Evolutionary conservation across 2,888 invertebrate species (phyloP).

Genomic region (Electrophaes corylata): DNA sequence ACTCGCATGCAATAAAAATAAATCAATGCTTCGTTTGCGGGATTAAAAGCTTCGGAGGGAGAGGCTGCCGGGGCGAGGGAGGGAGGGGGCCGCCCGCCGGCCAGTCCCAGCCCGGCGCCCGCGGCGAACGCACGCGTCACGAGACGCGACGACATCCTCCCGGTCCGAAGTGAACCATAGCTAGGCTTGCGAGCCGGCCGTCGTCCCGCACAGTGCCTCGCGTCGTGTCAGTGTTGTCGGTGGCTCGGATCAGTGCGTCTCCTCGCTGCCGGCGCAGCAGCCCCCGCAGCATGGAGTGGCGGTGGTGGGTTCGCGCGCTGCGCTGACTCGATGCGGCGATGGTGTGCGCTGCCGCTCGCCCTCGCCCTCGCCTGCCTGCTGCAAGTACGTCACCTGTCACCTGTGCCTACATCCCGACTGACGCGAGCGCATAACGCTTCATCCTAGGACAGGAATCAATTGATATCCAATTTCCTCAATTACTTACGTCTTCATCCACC

Average conservation of each 20-base stretch:
- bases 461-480: too few relatives aligned
- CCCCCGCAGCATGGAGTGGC: constrained; percentile 57
- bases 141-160: too few relatives aligned
- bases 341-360: constrained; percentile 67
- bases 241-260: constrained; percentile 55
- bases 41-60: constrained; percentile 53
- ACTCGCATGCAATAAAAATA: constrained; percentile 63
- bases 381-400: constrained; percentile 61
- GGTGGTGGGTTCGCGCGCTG: constrained; percentile 49
- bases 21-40: constrained; percentile 53
- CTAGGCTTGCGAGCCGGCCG: too few relatives aligned
- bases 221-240: constrained; percentile 49
- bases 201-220: too few relatives aligned
- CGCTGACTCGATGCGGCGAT: constrained; percentile 68
- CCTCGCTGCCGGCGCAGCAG: constrained; percentile 33
- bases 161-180: too few relatives aligned
- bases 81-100: constrained; percentile 50
- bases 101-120: constrained; percentile 60
- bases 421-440: too few relatives aligned
- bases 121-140: constrained; percentile 60
- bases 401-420: background rate
- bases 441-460: too few relatives aligned
- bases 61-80: constrained; percentile 36
- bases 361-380: constrained; percentile 72
- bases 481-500: too few relatives aligned